Base-by-base conservation (phyloP, 2,113 vertebrate genomes). In the Amphiprion percula region DNA sequence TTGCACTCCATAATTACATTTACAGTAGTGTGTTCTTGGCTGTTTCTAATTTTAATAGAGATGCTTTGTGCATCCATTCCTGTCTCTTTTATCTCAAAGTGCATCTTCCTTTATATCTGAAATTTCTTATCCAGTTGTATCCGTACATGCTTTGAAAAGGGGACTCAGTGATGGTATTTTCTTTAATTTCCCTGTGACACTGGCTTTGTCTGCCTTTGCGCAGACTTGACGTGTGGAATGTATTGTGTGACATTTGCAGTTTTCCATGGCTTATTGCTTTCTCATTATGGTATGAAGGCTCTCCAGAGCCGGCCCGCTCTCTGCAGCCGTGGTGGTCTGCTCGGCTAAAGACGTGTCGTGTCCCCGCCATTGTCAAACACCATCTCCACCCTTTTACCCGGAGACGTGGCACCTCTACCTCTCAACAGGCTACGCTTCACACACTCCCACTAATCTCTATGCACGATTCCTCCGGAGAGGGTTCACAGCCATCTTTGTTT, bases 401-500 rank as follows among this genome's bases (percentile, higher is more conserved):
- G 24, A 74, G 69, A 87, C 62, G 33, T 64, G 78, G 85, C 80
- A 89, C 78, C 79, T 76, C 79, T 49, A 49, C 82, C 86, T 80
- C 83, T 90, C 71, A 61, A 82, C 84, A 74, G 56, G 65, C 73
- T 49, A 71, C 26, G 23, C 21, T 58, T 82, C 83, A 65, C 77
- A 63, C 83, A 86, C 76, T 67, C 80, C 81, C 61, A 55, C 84
- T 82, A 83, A 90, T 92, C 70, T 79, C 77, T 76, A 82, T 62
- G 66, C 85, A 60, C 46, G 74, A 65, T 65, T 72, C 76, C 78
- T 73, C 68, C 53, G 39, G 66, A 78, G 82, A 39, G 49, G 61
- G 64, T 65, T 84, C 80, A 58, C 73, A 58, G 72, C 73, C 86
- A 91, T 86, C 88, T 90, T 90, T 87, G 85, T 91, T 77, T 85